These are phyloP conservation scores for Limenitis arthemis DNA, from an alignment of 2,888 invertebrate species.

Conservation along the genomic window DNA sequence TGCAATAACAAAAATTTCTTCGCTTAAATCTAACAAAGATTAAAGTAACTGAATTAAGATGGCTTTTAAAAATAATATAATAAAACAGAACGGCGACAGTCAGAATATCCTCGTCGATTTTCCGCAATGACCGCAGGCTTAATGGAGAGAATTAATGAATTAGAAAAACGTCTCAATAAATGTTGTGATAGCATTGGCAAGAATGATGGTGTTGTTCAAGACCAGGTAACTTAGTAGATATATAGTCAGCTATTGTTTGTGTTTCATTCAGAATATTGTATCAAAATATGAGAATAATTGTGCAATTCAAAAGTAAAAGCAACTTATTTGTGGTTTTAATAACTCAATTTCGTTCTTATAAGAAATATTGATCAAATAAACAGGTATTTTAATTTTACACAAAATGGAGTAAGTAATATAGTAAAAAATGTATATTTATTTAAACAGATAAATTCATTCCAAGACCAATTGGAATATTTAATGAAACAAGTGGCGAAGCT, in stretches of 20 bases:
- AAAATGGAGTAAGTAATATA: slow-evolving; percentile 1
- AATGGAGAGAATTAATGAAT: slow-evolving; percentile 34
- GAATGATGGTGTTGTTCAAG: slow-evolving; percentile 35
- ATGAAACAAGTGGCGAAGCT: slow-evolving; percentile 42
- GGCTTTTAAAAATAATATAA: background rate
- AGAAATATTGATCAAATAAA: no score
- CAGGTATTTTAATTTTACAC: no score
- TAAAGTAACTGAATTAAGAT: no score
- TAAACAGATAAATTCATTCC: slow-evolving; percentile 56
- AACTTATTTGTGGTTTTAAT: no score
- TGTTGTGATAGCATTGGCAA: slow-evolving; percentile 44
- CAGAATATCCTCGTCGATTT: slow-evolving; percentile 19
- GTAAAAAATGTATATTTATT: background rate
- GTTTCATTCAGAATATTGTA: no score
- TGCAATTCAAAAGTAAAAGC: background rate
- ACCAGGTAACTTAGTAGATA: slow-evolving; percentile 33
- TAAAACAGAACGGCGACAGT: slow-evolving; percentile 13
- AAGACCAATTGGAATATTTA: slow-evolving; percentile 62
- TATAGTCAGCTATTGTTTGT: background rate
- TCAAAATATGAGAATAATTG: background rate
- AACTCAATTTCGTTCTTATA: no score
- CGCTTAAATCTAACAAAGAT: no score
- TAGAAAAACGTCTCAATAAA: slow-evolving; percentile 43
- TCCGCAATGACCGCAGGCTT: slow-evolving; percentile 26
- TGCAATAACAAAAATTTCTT: no score